phyloP scores from a whole-genome alignment of 2,888 invertebrate species.

The Pristionchus fissidentatus region DNA sequence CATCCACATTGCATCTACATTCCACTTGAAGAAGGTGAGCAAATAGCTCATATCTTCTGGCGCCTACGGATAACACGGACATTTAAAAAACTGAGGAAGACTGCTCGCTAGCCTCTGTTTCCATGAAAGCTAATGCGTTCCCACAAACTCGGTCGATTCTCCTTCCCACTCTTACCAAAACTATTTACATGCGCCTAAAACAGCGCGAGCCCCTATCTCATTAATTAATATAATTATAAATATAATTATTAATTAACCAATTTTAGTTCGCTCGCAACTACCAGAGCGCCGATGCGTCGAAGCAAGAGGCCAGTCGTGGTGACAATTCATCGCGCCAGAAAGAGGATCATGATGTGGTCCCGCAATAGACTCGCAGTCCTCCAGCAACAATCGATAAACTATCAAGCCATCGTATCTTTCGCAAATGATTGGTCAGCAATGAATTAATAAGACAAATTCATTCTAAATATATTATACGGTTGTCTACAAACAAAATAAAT shows the following conservation, averaged over 20 bases:
- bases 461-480: background rate
- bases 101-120: too few species aligned
- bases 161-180: too few species aligned
- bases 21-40: constrained; percentile 41
- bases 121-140: too few species aligned
- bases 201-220: background rate
- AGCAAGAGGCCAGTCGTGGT: background rate
- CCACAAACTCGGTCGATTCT: too few species aligned
- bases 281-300: constrained; percentile 10
- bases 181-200: background rate
- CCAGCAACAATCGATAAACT: background rate
- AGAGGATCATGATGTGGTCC: constrained; percentile 17
- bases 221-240: background rate
- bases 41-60: background rate
- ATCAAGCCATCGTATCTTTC: too few species aligned
- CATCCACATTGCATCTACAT: background rate
- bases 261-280: constrained; percentile 44
- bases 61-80: background rate
- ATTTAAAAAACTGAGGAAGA: too few species aligned
- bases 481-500: background rate
- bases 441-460: background rate
- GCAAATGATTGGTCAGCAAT: too few species aligned
- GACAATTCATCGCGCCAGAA: background rate
- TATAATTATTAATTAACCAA: background rate
- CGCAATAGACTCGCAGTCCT: background rate